Base-by-base conservation (phyloP, 1,140 invertebrate species). In the Teleopsis dalmanni region DNA sequence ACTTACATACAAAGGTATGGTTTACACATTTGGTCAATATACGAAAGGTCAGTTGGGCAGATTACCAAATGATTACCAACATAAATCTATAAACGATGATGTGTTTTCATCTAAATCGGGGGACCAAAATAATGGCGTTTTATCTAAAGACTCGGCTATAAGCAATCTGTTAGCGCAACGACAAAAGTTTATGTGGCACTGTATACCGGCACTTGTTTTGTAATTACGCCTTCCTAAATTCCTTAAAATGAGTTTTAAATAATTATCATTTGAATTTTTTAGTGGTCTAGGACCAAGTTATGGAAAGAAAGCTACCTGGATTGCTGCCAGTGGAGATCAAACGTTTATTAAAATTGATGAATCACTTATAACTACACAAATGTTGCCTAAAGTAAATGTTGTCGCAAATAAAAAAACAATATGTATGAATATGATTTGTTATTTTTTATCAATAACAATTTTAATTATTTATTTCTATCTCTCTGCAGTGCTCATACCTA, bases 331-430 rank as follows among this genome's bases (percentile, higher is more conserved):
- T 25, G 92, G 89, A 1, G 94, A 98, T 75, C 88, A 95, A 70
- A 98, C 95, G 3, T 95, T 91, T 59, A 76, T 98, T 14, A 92
- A 94, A 71, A 82, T 95, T 34, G 94, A 97, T 60, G 92, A 96
- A 71, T 84, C 83, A 27, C 73, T 95, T 8, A 92, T 98, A 38
- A 96, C 93, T 71, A 85, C 87, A 3, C 82, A 90, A 46, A 90
- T 84, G 59, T 77, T 96, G 31, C 80, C 84, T 34, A 83, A 85
- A 58, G 87, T 91, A 22, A 90, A 87, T 50, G 84, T 97, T 37
- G 87, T 91, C 59, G 89, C 91, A 4, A 94, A 92, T 62, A 84
- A 82, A 62, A 82, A 83, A 60, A 87, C 81, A 50, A 91, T 95
- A 57, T 78, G 89, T n/a, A n/a, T 91, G 74, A 74, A 76, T 73